These are phyloP conservation scores for Sebastes kiyomatsui DNA, from an alignment of 2,797 vertebrate species.

Conservation along the genomic window DNA sequence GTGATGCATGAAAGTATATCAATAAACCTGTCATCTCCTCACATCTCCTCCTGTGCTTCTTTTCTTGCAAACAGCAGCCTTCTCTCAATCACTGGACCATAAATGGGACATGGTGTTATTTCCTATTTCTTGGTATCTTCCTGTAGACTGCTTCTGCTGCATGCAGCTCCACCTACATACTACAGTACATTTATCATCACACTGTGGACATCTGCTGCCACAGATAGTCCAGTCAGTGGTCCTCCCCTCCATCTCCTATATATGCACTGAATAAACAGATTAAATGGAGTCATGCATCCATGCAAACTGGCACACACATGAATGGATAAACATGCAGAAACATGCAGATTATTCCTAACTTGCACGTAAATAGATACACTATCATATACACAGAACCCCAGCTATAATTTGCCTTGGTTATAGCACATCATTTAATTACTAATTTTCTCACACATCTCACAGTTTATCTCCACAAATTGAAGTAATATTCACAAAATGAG, in stretches of 20 bases:
- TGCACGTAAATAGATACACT: not conserved
- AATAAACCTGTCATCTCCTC: slow-evolving; percentile 50
- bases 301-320: slow-evolving; percentile 43
- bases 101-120: slow-evolving; percentile 20
- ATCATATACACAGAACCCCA: not conserved
- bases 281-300: slow-evolving; percentile 41
- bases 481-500: slow-evolving; percentile 22
- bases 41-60: slow-evolving; percentile 13
- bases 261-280: slow-evolving; percentile 39
- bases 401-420: slow-evolving; percentile 1
- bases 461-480: slow-evolving; percentile 13
- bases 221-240: slow-evolving; percentile 26
- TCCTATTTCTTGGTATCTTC: not conserved
- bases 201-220: slow-evolving; percentile 40
- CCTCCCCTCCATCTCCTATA: slow-evolving; percentile 9
- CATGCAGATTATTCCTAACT: slow-evolving; percentile 4
- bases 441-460: not conserved
- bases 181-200: not conserved
- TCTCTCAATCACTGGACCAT: slow-evolving; percentile 12
- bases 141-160: not conserved
- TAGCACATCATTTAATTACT: not conserved
- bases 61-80: slow-evolving; percentile 1
- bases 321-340: slow-evolving; percentile 28
- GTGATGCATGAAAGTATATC: slow-evolving; percentile 41
- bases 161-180: not conserved